Evolutionary conservation across 1,140 invertebrate species (phyloP), one percentile per base, ranked within the genome.

Genomic region (Lepidurus apus): DNA sequence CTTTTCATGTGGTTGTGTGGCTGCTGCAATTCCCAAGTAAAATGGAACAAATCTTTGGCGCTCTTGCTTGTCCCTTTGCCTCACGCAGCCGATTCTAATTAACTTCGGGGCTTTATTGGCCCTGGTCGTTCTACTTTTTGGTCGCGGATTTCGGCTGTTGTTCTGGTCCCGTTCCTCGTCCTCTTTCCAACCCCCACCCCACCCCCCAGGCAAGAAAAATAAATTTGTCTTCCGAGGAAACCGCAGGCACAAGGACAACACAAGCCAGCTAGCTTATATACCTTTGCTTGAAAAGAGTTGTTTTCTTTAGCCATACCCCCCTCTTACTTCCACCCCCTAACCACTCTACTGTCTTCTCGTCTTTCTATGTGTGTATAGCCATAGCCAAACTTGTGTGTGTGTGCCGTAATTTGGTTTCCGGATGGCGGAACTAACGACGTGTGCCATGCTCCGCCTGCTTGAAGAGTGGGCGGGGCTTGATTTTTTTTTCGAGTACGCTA

Each of bases 401-500:
- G 53, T 65, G 53, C 53, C 21, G 53, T 65, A 65, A 65, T 65
- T 65, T 65, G 8, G 53, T 65, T 65, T 65, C 53, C 53, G 53
- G 53, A 65, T 65, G 53, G 53, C 53, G 53, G 53, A 65, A 65
- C 53, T 65, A 65, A 65, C 53, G 53, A 65, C 21, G 53, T 65
- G 53, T 65, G 53, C 53, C 53, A 65, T 65, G 21, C 17, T 21
- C 53, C 53, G 17, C 53, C 21, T 13, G 53, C 53, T 65, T 65
- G 53, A 65, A 65, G 13, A 65, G 53, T 65, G 53, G 53, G 53
- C 53, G 53, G 21, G 53, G n/a, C 53, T 65, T 65, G n/a, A 34
- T 4, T 34, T 34, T 34, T 34, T 34, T 34, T 34, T 34, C 1
- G 34, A 34, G 34, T 34, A 4, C 4, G 34, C 34, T 34, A 34